These are phyloP conservation scores for Diorhabda elongata DNA, from an alignment of 1,140 invertebrate genomes.

Conservation along the genomic window DNA sequence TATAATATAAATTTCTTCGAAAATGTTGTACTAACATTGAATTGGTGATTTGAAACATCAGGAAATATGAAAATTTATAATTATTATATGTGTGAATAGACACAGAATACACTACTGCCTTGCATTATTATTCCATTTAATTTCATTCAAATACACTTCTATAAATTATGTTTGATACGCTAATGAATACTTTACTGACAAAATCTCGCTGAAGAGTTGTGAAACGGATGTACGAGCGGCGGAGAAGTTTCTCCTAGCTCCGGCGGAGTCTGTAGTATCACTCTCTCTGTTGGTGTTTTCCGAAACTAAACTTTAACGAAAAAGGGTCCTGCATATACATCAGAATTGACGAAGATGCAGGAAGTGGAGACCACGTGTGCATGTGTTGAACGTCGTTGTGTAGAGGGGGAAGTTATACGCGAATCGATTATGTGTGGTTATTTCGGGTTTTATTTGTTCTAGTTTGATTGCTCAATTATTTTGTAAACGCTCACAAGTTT, in stretches of 20 bases:
- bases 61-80: too few species aligned
- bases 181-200: too few species aligned
- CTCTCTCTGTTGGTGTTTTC: conserved; percentile 11
- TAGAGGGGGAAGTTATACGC: neutral
- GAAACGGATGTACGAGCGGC: neutral
- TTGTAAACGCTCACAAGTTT: neutral
- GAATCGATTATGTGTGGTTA: neutral
- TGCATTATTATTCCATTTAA: too few species aligned
- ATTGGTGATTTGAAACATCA: too few species aligned
- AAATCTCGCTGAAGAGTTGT: too few species aligned
- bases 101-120: too few species aligned
- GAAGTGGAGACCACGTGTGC: neutral
- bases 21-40: too few species aligned
- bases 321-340: conserved; percentile 9
- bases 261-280: conserved; percentile 9
- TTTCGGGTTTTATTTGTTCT: neutral
- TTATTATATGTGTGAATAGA: too few species aligned
- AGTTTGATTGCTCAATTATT: neutral
- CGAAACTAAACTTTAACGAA: conserved; percentile 6
- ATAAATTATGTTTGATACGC: too few species aligned
- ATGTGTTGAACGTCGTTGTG: neutral
- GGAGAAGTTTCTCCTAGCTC: conserved; percentile 6
- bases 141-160: too few species aligned
- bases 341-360: neutral
- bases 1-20: too few species aligned